A percentile compares a stretch with the other conserved stretches of the same genome.
Evolutionary conservation across 2,113 vertebrate species (phyloP).

Genomic region (Hippocampus barbouri): DNA sequence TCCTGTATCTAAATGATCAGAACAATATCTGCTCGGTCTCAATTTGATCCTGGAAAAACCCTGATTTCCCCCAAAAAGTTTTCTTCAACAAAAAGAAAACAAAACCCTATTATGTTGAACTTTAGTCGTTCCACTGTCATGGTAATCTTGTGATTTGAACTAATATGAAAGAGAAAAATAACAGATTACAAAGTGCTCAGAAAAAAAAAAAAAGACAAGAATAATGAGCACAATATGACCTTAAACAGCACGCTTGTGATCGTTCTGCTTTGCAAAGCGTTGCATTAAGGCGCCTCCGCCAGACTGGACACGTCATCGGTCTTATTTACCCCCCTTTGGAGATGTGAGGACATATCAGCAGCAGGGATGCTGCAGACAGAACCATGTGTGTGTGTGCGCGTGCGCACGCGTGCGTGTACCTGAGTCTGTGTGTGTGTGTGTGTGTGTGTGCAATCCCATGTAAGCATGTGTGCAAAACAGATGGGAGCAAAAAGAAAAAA

Average conservation of each 20-base stretch:
- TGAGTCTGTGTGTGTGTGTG: slow-evolving; percentile 12
- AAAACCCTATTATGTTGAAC: background rate
- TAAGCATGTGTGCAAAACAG: slow-evolving; percentile 68
- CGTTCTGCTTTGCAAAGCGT: slow-evolving; percentile 24
- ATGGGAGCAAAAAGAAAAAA: slow-evolving; percentile 72
- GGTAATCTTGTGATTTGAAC: background rate
- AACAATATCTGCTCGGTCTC: too few relatives aligned
- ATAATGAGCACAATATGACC: slow-evolving; percentile 16
- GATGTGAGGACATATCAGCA: slow-evolving; percentile 62
- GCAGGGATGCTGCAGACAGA: slow-evolving; percentile 43
- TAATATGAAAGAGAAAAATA: background rate
- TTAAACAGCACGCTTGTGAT: slow-evolving; percentile 1
- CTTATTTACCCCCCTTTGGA: slow-evolving; percentile 53
- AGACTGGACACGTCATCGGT: slow-evolving; percentile 53
- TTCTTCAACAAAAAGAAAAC: too few relatives aligned
- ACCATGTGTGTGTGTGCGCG: slow-evolving; percentile 16
- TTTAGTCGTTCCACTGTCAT: background rate
- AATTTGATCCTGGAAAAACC: too few relatives aligned
- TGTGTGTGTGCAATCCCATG: slow-evolving; percentile 27
- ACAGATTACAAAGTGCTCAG: background rate
- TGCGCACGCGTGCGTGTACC: background rate
- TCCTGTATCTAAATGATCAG: too few relatives aligned
- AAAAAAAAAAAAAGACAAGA: background rate
- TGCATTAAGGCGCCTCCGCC: slow-evolving; percentile 55
- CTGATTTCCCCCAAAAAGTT: too few relatives aligned